Evolutionary conservation across 35 echinoderm and acorn worm genomes (phyloP).

Genomic region (Anneissia japonica): DNA sequence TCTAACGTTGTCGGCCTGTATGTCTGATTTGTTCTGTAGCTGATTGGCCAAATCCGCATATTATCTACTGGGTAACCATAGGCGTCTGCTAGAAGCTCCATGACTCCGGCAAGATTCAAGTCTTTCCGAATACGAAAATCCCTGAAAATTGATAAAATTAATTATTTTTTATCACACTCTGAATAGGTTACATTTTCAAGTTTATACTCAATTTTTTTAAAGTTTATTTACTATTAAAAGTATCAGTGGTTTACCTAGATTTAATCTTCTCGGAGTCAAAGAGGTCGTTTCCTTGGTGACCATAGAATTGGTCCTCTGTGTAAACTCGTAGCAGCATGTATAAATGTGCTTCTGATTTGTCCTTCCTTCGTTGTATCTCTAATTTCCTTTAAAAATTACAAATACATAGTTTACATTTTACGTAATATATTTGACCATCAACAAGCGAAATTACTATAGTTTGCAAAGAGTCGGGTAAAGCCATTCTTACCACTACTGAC

Average conservation of each 20-base stretch:
- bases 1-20: conserved; percentile 87
- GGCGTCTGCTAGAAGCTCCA: conserved; percentile 68
- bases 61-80: conserved; percentile 83
- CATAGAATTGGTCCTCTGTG: conserved; percentile 93
- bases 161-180: too few relatives aligned
- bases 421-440: too few relatives aligned
- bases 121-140: conserved; percentile 83
- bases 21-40: conserved; percentile 82
- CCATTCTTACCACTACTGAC: too few relatives aligned
- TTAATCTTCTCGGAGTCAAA: conserved; percentile 49
- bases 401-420: neutral
- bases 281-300: conserved; percentile 94
- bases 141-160: conserved; percentile 19
- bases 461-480: too few relatives aligned
- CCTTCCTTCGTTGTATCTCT: conserved; percentile 91
- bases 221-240: too few relatives aligned
- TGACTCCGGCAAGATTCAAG: conserved; percentile 50
- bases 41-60: conserved; percentile 91
- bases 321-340: conserved; percentile 91
- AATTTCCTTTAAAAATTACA: conserved; percentile 69
- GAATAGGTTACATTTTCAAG: too few relatives aligned
- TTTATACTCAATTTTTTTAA: too few relatives aligned
- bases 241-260: conserved; percentile 1
- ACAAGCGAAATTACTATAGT: too few relatives aligned
- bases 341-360: conserved; percentile 90